Percentiles rank a stretch among this genome's conserved stretches.
These are phyloP conservation scores for Myanophis thanlyinensis DNA, from an alignment of 2,113 vertebrate species.

Conservation along the genomic window DNA sequence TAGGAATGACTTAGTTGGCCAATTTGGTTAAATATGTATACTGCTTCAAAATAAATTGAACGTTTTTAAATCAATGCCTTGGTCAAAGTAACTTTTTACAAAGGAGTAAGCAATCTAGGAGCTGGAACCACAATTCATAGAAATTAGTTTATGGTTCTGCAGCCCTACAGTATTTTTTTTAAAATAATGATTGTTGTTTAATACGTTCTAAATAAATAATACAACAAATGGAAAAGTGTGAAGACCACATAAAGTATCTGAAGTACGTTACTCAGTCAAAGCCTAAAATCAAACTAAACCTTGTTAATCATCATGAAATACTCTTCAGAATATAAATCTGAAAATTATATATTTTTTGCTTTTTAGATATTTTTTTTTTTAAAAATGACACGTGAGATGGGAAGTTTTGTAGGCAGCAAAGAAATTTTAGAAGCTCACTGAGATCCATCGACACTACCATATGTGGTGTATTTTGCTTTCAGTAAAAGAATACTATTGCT, in stretches of 20 bases:
- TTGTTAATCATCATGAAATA: neutral
- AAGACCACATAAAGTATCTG: neutral
- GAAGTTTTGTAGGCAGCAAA: neutral
- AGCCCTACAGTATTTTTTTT: neutral
- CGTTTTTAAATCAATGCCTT: neutral
- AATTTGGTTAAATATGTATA: neutral
- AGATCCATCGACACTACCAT: neutral
- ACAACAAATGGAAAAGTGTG: neutral
- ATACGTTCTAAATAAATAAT: neutral
- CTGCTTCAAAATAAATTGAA: neutral
- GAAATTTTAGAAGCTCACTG: neutral
- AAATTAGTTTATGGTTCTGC: neutral
- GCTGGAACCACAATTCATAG: neutral
- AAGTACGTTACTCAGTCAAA: neutral
- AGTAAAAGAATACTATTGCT: neutral
- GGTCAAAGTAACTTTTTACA: neutral
- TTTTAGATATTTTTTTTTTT: too few relatives aligned
- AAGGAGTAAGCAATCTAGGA: neutral
- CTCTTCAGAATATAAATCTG: neutral
- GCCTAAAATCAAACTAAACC: neutral
- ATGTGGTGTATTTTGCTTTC: neutral
- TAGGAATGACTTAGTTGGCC: neutral
- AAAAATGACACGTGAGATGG: neutral
- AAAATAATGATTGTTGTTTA: neutral
- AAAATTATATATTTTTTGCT: too few relatives aligned